Base-by-base conservation (phyloP, 2,888 invertebrate species). In the Cosmia trapezina region DNA sequence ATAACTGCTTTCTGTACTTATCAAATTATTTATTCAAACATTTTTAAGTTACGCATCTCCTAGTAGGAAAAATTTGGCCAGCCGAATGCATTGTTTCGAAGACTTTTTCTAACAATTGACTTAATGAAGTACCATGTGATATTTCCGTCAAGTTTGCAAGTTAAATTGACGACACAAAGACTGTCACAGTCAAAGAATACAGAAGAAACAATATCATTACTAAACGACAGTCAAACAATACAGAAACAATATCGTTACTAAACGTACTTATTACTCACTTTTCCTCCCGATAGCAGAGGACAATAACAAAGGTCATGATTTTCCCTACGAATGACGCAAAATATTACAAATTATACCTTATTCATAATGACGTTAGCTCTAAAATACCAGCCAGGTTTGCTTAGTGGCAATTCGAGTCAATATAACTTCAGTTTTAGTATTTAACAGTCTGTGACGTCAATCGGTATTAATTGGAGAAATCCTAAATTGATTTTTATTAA, bases 361-460 rank as follows among this genome's bases (percentile, higher is more conserved):
- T 65, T 5, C 0, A 0, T 2, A 0, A 19, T 0, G 11, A 0
- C 6, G 17, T 59, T 65, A 43, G 6, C 67, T 65, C 2, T 43
- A n/a, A 61, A 81, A 43, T 63, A 43, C 28, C 47, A 17, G 9
- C 6, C 2, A 19, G 7, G 3, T 12, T 3, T 12, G 6, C 6
- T 22, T 61, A 0, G 11, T 43, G 11, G n/a, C 37, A 45, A 69
- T 61, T 67, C 59, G 56, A 75, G 28, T 80, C 70, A 73, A 60
- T 54, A 17, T 4, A 22, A 54, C 37, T 33, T 53, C 5, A 56
- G 17, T 49, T 37, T 59, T 56, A 56, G 12, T 70, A 67, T 64
- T 57, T 71, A 51, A 62, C 41, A 6, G 22, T 49, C 6, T 57
- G 37, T 81, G 84, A 83, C 81, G 81, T 80, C 69, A 84, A 72